These are phyloP conservation scores for Dendroctonus valens DNA, from an alignment of 1,140 invertebrate species.

Conservation along the genomic window DNA sequence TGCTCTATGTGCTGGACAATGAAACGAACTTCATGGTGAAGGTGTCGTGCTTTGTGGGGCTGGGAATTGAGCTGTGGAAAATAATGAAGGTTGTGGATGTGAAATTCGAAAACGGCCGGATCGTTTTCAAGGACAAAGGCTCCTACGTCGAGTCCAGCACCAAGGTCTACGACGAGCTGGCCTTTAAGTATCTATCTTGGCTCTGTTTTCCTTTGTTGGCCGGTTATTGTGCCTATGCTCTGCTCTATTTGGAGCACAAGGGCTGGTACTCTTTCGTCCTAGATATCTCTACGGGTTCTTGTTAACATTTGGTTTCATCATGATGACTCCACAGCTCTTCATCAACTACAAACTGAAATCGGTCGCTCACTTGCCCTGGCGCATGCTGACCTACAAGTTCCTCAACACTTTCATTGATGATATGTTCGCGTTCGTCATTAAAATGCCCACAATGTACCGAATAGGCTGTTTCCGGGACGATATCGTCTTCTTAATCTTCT, in stretches of 20 bases:
- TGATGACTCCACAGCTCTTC: constrained; percentile 99
- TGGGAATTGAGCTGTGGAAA: constrained; percentile 99
- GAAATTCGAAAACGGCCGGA: constrained; percentile 72
- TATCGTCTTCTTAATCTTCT: constrained; percentile 97
- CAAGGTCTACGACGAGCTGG: constrained; percentile 90
- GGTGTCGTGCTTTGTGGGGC: constrained; percentile 88
- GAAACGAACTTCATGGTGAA: constrained; percentile 96
- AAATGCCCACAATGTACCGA: constrained; percentile 97
- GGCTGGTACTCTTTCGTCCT: constrained; percentile 89
- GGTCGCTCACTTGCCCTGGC: constrained; percentile 97
- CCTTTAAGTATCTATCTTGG: constrained; percentile 97
- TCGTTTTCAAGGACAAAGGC: constrained; percentile 89
- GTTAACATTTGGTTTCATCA: constrained; percentile 98
- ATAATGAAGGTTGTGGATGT: constrained; percentile 95
- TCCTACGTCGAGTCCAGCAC: constrained; percentile 96
- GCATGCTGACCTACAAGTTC: constrained; percentile 99
- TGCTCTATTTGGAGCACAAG: constrained; percentile 97
- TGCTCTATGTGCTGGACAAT: constrained; percentile 97
- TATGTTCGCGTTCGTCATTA: constrained; percentile 99
- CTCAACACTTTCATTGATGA: constrained; percentile 99
- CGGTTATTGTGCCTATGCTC: constrained; percentile 92
- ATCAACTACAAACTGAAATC: constrained; percentile 99
- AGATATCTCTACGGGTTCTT: constrained; percentile 97
- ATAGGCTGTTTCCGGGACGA: constrained; percentile 97
- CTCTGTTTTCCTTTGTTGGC: constrained; percentile 88